Base-by-base conservation (phyloP, 53 echinoderm and acorn worm species). In the Temnopleurus reevesii region DNA sequence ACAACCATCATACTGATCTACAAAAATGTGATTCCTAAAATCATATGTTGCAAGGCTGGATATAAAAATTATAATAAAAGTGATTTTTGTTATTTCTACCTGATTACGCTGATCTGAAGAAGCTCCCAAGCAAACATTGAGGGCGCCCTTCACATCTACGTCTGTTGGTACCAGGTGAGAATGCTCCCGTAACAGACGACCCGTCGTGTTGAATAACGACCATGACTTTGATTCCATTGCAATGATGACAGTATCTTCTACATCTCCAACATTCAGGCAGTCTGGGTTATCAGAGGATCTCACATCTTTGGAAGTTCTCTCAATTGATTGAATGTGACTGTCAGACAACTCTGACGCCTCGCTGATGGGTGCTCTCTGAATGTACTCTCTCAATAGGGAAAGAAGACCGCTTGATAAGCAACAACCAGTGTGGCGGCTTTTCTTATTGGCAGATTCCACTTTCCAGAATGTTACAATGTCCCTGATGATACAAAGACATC, bases 61-160 rank as follows among this genome's bases (percentile, higher is more conserved):
- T n/a, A n/a, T n/a, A n/a, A n/a, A n/a, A n/a, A n/a, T n/a, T n/a
- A n/a, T n/a, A n/a, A n/a, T n/a, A n/a, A n/a, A n/a, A n/a, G n/a
- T n/a, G n/a, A n/a, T n/a, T n/a, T n/a, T n/a, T n/a, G n/a, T n/a
- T n/a, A 10, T 80, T 10, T 30, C 47, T 51, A 83, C 83, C 38
- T 56, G n/a, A n/a, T 54, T 54, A 28, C 21, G 83, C 4, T 83
- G 38, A 19, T 56, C 13, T 21, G 34, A 10, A 28, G 35, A 23
- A 53, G 83, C 55, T 31, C 19, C 83, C 38, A 83, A 83, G 83
- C 83, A 83, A 30, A 38, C 23, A 55, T 66, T 9, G 45, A 87
- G 65, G 30, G 54, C 35, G 30, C 71, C 53, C 21, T 51, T 46
- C 12, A 53, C 28, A 30, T 65, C 30, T 1, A 23, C 17, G 2